Percentiles rank a stretch among this genome's conserved stretches.
phyloP scores from a whole-genome alignment of 2,888 invertebrate genomes.

The Folsomia candida region DNA sequence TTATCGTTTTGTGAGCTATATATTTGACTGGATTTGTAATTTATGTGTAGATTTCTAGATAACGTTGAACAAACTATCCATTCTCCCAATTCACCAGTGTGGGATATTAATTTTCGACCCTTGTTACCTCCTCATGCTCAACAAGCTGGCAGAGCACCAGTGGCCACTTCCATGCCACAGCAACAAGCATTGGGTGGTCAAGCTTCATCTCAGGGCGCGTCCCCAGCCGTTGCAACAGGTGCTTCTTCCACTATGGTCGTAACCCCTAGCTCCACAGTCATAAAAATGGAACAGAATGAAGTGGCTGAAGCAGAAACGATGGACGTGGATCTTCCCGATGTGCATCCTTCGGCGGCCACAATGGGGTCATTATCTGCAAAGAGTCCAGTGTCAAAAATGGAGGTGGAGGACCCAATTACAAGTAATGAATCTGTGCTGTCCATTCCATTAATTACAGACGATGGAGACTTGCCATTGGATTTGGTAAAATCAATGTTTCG shows the following conservation, averaged over 20 bases:
- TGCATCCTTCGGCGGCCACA: constrained; percentile 37
- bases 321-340: constrained; percentile 40
- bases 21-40: not conserved
- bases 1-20: not conserved
- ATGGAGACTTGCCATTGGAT: constrained; percentile 33
- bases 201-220: constrained; percentile 18
- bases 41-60: constrained; percentile 70
- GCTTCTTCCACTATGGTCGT: constrained; percentile 19
- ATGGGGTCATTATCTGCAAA: constrained; percentile 3
- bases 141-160: not conserved
- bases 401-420: constrained; percentile 1
- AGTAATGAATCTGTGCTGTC: not conserved
- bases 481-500: constrained; percentile 38
- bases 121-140: constrained; percentile 63
- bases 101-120: constrained; percentile 86
- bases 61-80: constrained; percentile 85
- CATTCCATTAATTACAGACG: constrained; percentile 9
- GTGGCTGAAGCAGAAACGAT: constrained; percentile 37
- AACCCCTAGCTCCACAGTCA: constrained; percentile 21
- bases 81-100: constrained; percentile 81
- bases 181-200: constrained; percentile 7
- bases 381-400: not conserved
- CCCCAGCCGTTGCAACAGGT: constrained; percentile 26
- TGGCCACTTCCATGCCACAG: too few relatives aligned
- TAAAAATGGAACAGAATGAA: constrained; percentile 42